Base-by-base conservation (phyloP, 2,888 invertebrate genomes). In the Drosophila falleni region DNA sequence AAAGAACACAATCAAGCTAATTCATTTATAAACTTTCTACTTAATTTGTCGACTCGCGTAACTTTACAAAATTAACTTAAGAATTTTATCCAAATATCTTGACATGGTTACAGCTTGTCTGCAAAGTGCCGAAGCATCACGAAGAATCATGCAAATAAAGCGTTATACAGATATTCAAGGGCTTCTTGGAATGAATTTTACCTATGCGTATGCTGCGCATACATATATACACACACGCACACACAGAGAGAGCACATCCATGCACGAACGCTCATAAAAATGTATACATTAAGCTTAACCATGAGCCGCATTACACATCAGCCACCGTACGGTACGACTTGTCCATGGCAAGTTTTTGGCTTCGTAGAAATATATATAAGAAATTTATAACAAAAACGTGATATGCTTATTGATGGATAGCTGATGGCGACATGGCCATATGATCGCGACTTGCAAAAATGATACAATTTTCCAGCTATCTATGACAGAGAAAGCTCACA, bases 311-410 rank as follows among this genome's bases (percentile, higher is more conserved):
- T 66, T 66, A 61, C 78, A 61, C 46, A 62, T 33, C 37, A 54
- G 44, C 50, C 61, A 46, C 62, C 64, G 50, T 26, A 60, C 60
- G 46, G 37, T 35, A 44, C 10, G 33, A 23, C 19, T 23, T 31
- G 51, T 44, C 19, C 62, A 68, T 15, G 46, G 46, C 16, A 58
- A 53, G 56, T 72, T 50, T 62, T 49, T 49, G 56, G 64, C 63
- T 55, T 56, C 64, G 58, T 44, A 63, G 76, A 80, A 86, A 75
- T 73, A 80, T 85, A 81, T 88, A 88, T 87, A 86, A 80, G 75
- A 83, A 87, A 88, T 86, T 86, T 88, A 87, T 86, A 88, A 87
- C 87, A 76, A 81, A 84, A 81, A 88, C 86, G 89, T 86, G 86
- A 87, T 74, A 67, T 80, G 89, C 79, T 86, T 86, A 86, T 86